Base-by-base conservation (phyloP, 1,140 invertebrate species). In the Drosophila kurseongensis region DNA sequence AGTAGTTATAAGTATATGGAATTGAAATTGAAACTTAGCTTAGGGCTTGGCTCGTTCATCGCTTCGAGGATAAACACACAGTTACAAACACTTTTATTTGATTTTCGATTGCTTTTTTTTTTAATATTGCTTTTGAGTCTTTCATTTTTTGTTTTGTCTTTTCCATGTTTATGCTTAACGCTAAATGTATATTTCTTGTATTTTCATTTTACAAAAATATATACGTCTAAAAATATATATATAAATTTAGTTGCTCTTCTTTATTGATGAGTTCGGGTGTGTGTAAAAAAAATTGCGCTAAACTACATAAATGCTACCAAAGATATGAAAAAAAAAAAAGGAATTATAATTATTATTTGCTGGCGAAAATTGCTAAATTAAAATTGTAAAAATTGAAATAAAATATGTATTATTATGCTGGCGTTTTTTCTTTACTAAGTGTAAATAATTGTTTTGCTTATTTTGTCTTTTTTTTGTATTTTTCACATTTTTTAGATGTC, bases 81-180 rank as follows among this genome's bases (percentile, higher is more conserved):
- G 56, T 72, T 55, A 66, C 61, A 74, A 80, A 80, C 72, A 62
- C 29, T 48, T 75, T 78, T 44, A 56, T 57, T 67, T 68, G 54
- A 59, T 75, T 76, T 66, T 74, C 56, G 61, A 47, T 62, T 61
- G 56, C 65, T 48, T 16, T 27, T 62, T 62, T 72, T 66, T 60
- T 45, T 69, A 77, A 90, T 90, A 90, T 90, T 90, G 85, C 81
- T 90, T 90, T 90, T 90, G 85, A 90, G 85, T 90, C 85, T 90
- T 90, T 90, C 86, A 77, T 88, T 81, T 81, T 61, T 36, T 72
- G 50, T 73, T 81, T 81, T 68, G 57, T 67, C 62, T 71, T 72
- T 57, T 50, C 58, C 62, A 75, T 68, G 61, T 42, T 44, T 85
- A 60, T 54, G 44, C 73, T 62, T 63, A 75, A 47, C n/a, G 36